Percentiles rank a stretch among this genome's conserved stretches.
Evolutionary conservation across 2,888 invertebrate species (phyloP).

Genomic region (Pedicia rivosa): DNA sequence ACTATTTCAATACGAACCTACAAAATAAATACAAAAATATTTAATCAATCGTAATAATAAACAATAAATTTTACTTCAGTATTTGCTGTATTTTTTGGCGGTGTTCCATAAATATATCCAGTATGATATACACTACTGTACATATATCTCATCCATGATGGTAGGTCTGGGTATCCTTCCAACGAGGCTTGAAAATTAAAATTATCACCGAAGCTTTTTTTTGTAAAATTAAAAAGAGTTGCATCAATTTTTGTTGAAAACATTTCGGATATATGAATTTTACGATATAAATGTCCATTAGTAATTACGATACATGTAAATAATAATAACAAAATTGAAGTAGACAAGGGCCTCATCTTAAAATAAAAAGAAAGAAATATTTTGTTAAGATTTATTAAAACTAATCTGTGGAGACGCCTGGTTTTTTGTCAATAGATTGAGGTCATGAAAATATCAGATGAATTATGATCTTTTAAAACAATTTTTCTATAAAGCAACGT

Average conservation of each 20-base stretch:
- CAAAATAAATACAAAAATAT: slow-evolving; percentile 3
- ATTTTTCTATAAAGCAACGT: too few species aligned
- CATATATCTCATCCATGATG: slow-evolving; percentile 71
- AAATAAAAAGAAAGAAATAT: too few species aligned
- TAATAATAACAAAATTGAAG: not conserved
- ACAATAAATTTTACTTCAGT: slow-evolving; percentile 24
- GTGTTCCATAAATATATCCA: slow-evolving; percentile 74
- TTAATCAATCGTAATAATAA: slow-evolving; percentile 4
- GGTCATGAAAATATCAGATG: too few species aligned
- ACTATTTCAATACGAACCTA: slow-evolving; percentile 50
- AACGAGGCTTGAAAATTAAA: slow-evolving; percentile 54
- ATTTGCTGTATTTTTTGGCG: slow-evolving; percentile 43
- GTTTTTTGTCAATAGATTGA: too few species aligned
- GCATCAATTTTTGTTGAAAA: slow-evolving; percentile 65
- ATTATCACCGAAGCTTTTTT: slow-evolving; percentile 25
- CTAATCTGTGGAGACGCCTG: not conserved
- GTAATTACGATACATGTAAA: not conserved
- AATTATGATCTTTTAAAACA: too few species aligned
- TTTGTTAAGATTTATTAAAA: too few species aligned
- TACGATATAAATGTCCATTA: too few species aligned
- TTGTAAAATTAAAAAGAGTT: slow-evolving; percentile 63
- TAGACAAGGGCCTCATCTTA: not conserved
- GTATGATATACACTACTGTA: slow-evolving; percentile 62
- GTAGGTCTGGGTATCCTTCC: slow-evolving; percentile 64
- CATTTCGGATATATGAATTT: slow-evolving; percentile 39